Evolutionary conservation across 2,888 invertebrate genomes (phyloP), one percentile per base, ranked within the genome.

Genomic region (Synergus gifuensis): DNA sequence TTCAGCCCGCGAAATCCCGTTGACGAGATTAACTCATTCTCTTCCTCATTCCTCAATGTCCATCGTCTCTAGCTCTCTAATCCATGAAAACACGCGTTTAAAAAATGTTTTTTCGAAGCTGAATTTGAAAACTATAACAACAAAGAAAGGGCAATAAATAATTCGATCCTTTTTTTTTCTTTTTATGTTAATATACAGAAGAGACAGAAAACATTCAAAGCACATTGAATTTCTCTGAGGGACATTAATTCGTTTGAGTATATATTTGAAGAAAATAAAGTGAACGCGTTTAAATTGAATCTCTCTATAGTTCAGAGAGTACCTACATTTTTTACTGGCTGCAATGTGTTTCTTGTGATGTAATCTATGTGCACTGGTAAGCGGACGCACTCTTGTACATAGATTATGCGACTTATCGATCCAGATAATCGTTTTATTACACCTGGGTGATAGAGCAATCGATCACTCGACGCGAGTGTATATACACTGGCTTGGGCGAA

Each of bases 401-500:
- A 22, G 60, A 60, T 60, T 60, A 60, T 60, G 18, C 22, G 22
- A 60, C 22, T 60, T 60, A 22, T 60, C 22, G 60, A 60, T 60
- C 60, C 22, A 60, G 12, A 60, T 60, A 18, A 12, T 60, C 60
- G 22, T 22, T 60, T 60, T 28, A 60, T 60, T 60, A 60, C 60
- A 22, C 18, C 22, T 60, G 60, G 22, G 4, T 60, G 60, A 22
- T 60, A 60, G 12, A 60, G 22, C 22, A 4, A 60, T 60, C 60
- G 22, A 60, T 60, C 60, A 60, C 22, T 11, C 22, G 11, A 60
- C 60, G 22, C 60, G 22, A 22, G 22, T 11, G 22, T n/a, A 18
- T 12, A 18, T 4, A 12, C 18, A 22, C 22, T 60, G 12, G 60
- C 22, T 12, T 28, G 22, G 5, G 60, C 79, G 80, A 78, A 78